Evolutionary conservation across 2,888 invertebrate species (phyloP).

Genomic region (Platerodrilus igneus): DNA sequence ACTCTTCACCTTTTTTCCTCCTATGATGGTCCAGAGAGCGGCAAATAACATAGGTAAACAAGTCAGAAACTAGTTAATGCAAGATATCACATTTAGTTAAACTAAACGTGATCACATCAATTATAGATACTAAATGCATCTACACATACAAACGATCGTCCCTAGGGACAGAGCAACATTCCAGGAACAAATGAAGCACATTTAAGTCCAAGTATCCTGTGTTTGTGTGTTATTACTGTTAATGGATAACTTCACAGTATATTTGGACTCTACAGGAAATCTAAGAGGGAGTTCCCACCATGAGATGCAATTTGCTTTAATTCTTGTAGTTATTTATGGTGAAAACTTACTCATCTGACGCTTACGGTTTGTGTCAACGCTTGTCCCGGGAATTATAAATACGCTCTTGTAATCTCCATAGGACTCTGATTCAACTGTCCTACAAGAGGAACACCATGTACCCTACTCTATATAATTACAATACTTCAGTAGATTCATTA

Average conservation of each 20-base stretch:
- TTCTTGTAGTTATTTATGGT: slow-evolving; percentile 42
- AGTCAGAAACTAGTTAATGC: slow-evolving; percentile 47
- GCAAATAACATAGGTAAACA: slow-evolving; percentile 48
- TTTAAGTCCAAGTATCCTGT: slow-evolving; percentile 40
- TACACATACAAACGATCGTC: slow-evolving; percentile 44
- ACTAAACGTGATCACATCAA: slow-evolving; percentile 21
- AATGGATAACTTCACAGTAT: slow-evolving; percentile 28
- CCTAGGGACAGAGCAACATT: slow-evolving; percentile 45
- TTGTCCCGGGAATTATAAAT: slow-evolving; percentile 67
- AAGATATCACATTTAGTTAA: slow-evolving; percentile 42
- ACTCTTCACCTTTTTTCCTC: slow-evolving; percentile 63
- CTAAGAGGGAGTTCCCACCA: slow-evolving; percentile 39
- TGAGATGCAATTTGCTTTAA: slow-evolving; percentile 34
- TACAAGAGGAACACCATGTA: slow-evolving; percentile 41
- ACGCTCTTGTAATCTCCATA: slow-evolving; percentile 71
- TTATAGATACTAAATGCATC: slow-evolving; percentile 37
- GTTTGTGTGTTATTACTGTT: slow-evolving; percentile 12
- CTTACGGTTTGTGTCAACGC: slow-evolving; percentile 62
- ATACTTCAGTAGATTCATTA: too few relatives aligned
- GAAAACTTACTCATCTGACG: slow-evolving; percentile 38
- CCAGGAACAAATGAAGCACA: slow-evolving; percentile 52
- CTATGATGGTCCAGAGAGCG: slow-evolving; percentile 50
- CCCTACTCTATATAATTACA: too few relatives aligned
- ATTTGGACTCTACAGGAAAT: slow-evolving; percentile 42
- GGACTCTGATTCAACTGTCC: slow-evolving; percentile 57